Conservation (phyloP, 2,113 vertebrate species). For the Archocentrus centrarchus region DNA sequence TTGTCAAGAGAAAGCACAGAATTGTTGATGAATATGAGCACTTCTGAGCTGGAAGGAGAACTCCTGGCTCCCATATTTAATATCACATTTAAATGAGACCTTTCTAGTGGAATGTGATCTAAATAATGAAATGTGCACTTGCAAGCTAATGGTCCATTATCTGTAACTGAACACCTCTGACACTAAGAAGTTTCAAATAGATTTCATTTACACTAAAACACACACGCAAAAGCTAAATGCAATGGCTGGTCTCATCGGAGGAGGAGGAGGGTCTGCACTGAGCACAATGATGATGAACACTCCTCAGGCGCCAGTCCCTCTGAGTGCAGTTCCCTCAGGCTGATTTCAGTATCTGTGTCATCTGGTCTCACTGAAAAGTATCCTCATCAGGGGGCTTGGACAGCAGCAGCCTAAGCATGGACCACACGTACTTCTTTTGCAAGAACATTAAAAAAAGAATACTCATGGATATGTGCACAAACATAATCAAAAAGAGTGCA, state of each 20-base stretch:
- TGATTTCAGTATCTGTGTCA: constrained; percentile 53
- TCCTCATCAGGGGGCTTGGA: constrained; percentile 41
- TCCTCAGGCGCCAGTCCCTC: constrained; percentile 53
- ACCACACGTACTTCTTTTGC: constrained; percentile 40
- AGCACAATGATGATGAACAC: constrained; percentile 50
- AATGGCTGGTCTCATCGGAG: constrained; percentile 1
- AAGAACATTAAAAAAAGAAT: constrained; percentile 9
- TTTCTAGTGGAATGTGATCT: constrained; percentile 46
- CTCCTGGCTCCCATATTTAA: neutral
- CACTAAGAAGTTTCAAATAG: constrained; percentile 32
- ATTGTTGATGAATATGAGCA: neutral
- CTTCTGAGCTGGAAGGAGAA: neutral
- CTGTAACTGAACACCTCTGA: constrained; percentile 48
- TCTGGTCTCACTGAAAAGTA: constrained; percentile 57
- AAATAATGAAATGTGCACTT: constrained; percentile 7
- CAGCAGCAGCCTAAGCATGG: constrained; percentile 19
- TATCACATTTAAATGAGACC: constrained; percentile 34
- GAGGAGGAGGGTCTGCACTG: constrained; percentile 53
- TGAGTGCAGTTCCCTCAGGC: constrained; percentile 41
- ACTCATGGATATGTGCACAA: neutral
- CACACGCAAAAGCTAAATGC: neutral
- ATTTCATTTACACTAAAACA: constrained; percentile 5
- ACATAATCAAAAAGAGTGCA: neutral
- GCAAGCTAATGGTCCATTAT: neutral
- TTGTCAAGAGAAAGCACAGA: neutral